These are phyloP conservation scores for Panopea generosa DNA, from an alignment of 2,888 invertebrate genomes.

Conservation along the genomic window DNA sequence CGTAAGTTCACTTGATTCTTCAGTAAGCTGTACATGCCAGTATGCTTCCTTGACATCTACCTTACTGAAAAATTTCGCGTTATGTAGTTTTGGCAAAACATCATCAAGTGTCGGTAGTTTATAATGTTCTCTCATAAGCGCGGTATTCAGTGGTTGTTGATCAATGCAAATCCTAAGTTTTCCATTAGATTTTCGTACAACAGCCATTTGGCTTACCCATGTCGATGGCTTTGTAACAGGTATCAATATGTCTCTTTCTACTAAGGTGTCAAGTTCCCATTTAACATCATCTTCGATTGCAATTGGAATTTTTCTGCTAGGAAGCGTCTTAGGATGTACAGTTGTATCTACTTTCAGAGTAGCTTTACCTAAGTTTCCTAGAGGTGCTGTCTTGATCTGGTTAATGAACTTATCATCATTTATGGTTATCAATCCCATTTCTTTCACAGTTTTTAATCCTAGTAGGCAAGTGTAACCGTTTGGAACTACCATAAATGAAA, in stretches of 20 bases:
- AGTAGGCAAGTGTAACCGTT: slow-evolving; percentile 6
- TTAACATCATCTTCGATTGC: slow-evolving; percentile 20
- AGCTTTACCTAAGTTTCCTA: slow-evolving; percentile 10
- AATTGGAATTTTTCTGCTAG: slow-evolving; percentile 28
- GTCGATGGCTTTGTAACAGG: slow-evolving; percentile 12
- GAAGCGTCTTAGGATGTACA: not conserved
- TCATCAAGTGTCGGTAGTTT: slow-evolving; percentile 61
- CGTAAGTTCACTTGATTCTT: slow-evolving; percentile 51
- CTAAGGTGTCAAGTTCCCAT: slow-evolving; percentile 15
- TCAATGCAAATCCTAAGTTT: slow-evolving; percentile 49
- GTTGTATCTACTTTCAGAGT: not conserved
- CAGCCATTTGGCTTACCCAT: slow-evolving; percentile 40
- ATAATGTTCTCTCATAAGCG: slow-evolving; percentile 48
- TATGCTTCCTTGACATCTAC: slow-evolving; percentile 64
- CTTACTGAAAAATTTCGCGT: slow-evolving; percentile 59
- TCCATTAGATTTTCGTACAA: slow-evolving; percentile 29
- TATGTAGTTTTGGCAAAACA: no score
- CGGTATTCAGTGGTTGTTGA: slow-evolving; percentile 59
- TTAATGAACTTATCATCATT: slow-evolving; percentile 13
- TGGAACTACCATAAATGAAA: slow-evolving; percentile 19
- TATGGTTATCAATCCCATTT: slow-evolving; percentile 12
- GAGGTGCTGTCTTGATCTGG: not conserved
- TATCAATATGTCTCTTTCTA: slow-evolving; percentile 4
- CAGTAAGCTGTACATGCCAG: slow-evolving; percentile 56
- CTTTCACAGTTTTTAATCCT: slow-evolving; percentile 18